These are phyloP conservation scores for Pygocentrus nattereri DNA, from an alignment of 2,797 vertebrate species.

Conservation along the genomic window DNA sequence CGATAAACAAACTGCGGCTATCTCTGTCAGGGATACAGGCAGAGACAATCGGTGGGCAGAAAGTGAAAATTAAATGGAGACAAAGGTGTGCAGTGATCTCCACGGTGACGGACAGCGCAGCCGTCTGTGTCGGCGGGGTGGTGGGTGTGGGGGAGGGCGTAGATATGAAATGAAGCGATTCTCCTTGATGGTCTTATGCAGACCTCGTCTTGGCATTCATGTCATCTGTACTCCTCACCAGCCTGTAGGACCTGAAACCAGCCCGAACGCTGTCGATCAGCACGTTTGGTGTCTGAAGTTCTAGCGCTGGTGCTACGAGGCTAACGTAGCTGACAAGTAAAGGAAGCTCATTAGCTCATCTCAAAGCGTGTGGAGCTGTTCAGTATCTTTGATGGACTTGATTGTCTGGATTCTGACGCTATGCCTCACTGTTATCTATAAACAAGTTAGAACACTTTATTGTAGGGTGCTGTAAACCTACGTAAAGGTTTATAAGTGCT, in stretches of 20 bases:
- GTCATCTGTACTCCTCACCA: not conserved
- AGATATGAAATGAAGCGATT: not conserved
- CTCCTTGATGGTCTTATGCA: not conserved
- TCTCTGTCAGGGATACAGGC: conserved; percentile 65
- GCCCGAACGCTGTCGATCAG: not conserved
- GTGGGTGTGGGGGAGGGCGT: not conserved
- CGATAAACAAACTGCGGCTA: conserved; percentile 68
- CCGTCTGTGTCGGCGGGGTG: not conserved
- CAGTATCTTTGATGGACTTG: too few species aligned
- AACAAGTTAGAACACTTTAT: too few species aligned
- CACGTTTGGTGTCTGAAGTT: not conserved
- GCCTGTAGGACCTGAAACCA: not conserved
- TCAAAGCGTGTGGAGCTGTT: too few species aligned
- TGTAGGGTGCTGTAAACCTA: too few species aligned
- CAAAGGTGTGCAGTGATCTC: not conserved
- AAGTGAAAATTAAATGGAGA: conserved; percentile 42
- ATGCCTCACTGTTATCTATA: too few species aligned
- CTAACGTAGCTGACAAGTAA: too few species aligned
- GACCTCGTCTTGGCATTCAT: not conserved
- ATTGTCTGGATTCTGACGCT: too few species aligned
- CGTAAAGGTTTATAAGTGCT: too few species aligned
- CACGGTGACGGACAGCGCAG: not conserved
- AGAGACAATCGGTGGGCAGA: conserved; percentile 55
- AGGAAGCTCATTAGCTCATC: too few species aligned
- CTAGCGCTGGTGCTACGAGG: too few species aligned